phyloP scores from a whole-genome alignment of 2,888 invertebrate species.

The Pollenia angustigena region DNA sequence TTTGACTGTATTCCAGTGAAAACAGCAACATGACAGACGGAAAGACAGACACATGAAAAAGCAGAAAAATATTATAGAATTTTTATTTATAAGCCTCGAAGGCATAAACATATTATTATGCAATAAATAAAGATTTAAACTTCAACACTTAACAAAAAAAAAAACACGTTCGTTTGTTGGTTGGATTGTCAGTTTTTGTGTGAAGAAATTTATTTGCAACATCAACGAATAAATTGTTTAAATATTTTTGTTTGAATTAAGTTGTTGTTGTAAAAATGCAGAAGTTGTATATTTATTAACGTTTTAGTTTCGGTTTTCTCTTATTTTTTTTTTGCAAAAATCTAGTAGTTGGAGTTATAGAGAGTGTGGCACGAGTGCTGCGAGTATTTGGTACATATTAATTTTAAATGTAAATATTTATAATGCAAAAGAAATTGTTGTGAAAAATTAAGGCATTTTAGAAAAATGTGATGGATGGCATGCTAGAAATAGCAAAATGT shows the following conservation, averaged over 20 bases:
- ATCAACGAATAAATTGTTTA: conserved; percentile 44
- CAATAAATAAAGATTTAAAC: conserved; percentile 72
- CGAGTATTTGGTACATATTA: not conserved
- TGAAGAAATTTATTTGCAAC: conserved; percentile 65
- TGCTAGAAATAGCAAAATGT: conserved; percentile 11
- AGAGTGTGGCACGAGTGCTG: not conserved
- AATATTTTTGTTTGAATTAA: conserved; percentile 33
- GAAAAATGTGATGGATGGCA: conserved; percentile 17
- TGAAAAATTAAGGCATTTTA: conserved; percentile 41
- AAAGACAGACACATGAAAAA: conserved; percentile 39
- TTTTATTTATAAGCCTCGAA: conserved; percentile 60
- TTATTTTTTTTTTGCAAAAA: not conserved
- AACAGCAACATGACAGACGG: conserved; percentile 24
- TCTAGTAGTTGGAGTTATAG: not conserved
- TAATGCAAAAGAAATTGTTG: conserved; percentile 28
- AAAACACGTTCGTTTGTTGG: not conserved
- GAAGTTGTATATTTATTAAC: not conserved
- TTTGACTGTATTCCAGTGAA: conserved; percentile 30
- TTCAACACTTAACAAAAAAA: conserved; percentile 51
- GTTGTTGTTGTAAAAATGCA: not conserved
- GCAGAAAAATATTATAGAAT: conserved; percentile 58
- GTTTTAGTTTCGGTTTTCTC: not conserved
- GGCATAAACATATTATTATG: conserved; percentile 71
- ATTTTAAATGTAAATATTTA: conserved; percentile 48
- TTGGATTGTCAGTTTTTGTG: not conserved